Conservation (phyloP, 2,888 invertebrate genomes). For the Neocrepidodera transversa region DNA sequence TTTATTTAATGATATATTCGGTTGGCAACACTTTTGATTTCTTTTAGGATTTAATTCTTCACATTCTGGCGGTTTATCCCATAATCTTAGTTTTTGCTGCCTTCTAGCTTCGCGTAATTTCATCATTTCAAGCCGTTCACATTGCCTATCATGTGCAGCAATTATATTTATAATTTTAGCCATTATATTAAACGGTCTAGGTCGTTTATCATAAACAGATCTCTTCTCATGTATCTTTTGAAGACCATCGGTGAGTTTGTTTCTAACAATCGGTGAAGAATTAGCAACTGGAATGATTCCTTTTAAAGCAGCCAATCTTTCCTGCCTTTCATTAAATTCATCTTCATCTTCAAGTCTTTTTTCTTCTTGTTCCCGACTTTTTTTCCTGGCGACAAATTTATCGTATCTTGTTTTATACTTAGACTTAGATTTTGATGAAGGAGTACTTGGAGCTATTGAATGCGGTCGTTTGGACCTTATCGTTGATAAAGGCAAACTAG, state of each 20-base stretch:
- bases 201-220: constrained; percentile 1
- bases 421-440: background rate
- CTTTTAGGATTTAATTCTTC: background rate
- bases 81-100: background rate
- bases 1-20: too few species aligned
- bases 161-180: constrained; percentile 13
- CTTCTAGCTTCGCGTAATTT: background rate
- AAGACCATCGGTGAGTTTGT: background rate
- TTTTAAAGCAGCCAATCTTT: constrained; percentile 1
- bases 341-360: background rate
- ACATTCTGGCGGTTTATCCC: background rate
- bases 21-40: too few species aligned
- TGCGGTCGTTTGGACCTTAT: background rate
- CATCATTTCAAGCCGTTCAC: background rate
- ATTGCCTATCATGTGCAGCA: background rate
- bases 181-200: background rate
- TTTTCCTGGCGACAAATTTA: background rate
- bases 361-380: background rate
- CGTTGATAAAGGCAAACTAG: background rate
- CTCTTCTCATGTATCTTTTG: background rate
- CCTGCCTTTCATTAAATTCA: background rate
- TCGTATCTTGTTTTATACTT: background rate
- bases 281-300: constrained; percentile 2
- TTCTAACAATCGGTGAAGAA: background rate
- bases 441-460: background rate